A percentile compares a stretch with the other conserved stretches of the same genome.
phyloP scores from a whole-genome alignment of 2,888 invertebrate species.

The Drosophila prolongata region DNA sequence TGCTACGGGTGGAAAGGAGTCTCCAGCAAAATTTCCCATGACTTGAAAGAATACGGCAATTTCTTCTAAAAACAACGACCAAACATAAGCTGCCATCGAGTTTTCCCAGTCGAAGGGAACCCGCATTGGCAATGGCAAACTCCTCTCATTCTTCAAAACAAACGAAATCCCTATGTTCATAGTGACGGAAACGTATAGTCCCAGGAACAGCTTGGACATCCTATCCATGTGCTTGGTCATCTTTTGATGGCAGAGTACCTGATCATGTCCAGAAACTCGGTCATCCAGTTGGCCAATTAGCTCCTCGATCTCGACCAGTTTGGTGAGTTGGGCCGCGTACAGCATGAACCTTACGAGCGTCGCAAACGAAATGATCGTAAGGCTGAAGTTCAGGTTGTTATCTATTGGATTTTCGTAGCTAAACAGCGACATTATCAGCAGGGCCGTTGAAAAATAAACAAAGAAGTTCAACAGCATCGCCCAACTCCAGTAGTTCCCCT shows the following conservation, averaged over 20 bases:
- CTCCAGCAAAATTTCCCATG: slow-evolving; percentile 48
- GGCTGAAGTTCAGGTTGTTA: slow-evolving; percentile 53
- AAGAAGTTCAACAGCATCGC: slow-evolving; percentile 17
- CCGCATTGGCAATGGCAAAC: slow-evolving; percentile 55
- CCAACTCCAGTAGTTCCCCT: slow-evolving; percentile 19
- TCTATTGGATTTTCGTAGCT: slow-evolving; percentile 47
- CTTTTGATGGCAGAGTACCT: background rate
- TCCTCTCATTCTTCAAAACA: slow-evolving; percentile 25
- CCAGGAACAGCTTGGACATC: slow-evolving; percentile 34
- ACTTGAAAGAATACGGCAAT: slow-evolving; percentile 19
- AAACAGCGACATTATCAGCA: slow-evolving; percentile 13
- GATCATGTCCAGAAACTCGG: slow-evolving; percentile 13
- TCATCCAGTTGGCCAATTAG: slow-evolving; percentile 36
- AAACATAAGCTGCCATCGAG: slow-evolving; percentile 35
- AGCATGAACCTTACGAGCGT: slow-evolving; percentile 38
- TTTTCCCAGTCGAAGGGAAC: slow-evolving; percentile 57
- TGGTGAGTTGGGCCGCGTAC: slow-evolving; percentile 32
- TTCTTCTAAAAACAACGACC: slow-evolving; percentile 37
- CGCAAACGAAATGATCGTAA: slow-evolving; percentile 45
- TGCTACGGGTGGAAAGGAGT: slow-evolving; percentile 52
- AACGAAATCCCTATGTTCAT: slow-evolving; percentile 13
- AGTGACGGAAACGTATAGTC: background rate
- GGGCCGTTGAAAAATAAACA: slow-evolving; percentile 7
- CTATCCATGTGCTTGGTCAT: slow-evolving; percentile 3
- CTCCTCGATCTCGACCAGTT: slow-evolving; percentile 32